phyloP scores from a whole-genome alignment of 2,888 invertebrate species.

The Eurois occulta region DNA sequence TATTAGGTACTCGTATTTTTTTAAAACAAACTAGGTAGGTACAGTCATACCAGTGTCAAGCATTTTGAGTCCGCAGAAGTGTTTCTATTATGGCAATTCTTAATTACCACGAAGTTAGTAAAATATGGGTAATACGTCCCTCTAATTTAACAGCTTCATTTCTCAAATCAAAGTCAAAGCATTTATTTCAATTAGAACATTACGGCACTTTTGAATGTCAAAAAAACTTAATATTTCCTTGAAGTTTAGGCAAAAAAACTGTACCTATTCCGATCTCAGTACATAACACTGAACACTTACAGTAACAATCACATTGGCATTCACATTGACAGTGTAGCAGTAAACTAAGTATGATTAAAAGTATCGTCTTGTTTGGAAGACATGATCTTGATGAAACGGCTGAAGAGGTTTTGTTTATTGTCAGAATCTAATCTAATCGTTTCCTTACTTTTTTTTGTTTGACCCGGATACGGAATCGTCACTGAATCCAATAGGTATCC shows the following conservation, averaged over 20 bases:
- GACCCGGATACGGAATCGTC: slow-evolving; percentile 25
- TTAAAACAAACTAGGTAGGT: no score
- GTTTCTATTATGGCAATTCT: no score
- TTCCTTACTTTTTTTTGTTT: slow-evolving; percentile 42
- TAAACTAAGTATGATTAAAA: background rate
- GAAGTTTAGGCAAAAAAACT: background rate
- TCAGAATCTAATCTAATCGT: background rate
- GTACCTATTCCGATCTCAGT: background rate
- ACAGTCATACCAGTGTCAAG: no score
- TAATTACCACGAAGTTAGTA: background rate
- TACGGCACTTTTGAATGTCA: no score
- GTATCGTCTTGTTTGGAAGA: background rate
- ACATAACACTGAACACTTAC: background rate
- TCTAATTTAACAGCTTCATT: background rate
- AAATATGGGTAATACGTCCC: background rate
- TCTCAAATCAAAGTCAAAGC: no score
- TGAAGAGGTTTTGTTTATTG: background rate
- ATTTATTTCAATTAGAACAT: no score
- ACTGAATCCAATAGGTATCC: slow-evolving; percentile 3
- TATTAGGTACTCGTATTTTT: no score
- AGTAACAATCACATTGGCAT: background rate
- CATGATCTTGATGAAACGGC: background rate
- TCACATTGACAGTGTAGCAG: background rate
- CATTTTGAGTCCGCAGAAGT: no score
- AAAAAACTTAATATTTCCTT: background rate